Evolutionary conservation across 2,797 vertebrate species (phyloP).

Genomic region (Phylloscopus collybita): DNA sequence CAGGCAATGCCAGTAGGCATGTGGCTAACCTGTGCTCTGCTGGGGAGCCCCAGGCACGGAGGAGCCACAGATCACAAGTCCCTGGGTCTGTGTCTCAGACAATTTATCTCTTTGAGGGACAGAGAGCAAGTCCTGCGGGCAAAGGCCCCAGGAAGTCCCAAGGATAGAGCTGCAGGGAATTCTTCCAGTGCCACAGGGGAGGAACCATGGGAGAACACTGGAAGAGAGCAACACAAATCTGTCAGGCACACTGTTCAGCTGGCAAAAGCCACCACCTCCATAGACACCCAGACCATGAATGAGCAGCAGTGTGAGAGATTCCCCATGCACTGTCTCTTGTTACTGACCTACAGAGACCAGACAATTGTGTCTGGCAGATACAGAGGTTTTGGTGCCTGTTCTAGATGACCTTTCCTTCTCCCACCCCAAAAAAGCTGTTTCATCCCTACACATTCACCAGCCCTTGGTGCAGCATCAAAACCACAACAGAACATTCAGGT

Average conservation of each 20-base stretch:
- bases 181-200: background rate
- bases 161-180: background rate
- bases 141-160: background rate
- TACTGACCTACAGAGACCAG: background rate
- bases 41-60: background rate
- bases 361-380: background rate
- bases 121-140: background rate
- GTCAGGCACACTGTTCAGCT: background rate
- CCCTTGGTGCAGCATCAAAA: background rate
- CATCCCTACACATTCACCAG: background rate
- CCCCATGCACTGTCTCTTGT: background rate
- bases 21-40: background rate
- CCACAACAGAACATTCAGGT: accelerated
- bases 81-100: background rate
- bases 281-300: background rate
- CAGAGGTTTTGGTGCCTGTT: background rate
- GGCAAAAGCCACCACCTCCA: background rate
- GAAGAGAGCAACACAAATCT: background rate
- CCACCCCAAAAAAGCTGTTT: background rate
- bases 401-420: background rate
- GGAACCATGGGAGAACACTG: background rate
- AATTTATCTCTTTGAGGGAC: background rate
- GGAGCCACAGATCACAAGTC: background rate
- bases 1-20: too few relatives aligned
- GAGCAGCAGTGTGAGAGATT: background rate